Percentiles rank a stretch among this genome's conserved stretches.
These are phyloP conservation scores for Hymenochirus boettgeri DNA, from an alignment of 2,113 vertebrate species.

Conservation along the genomic window DNA sequence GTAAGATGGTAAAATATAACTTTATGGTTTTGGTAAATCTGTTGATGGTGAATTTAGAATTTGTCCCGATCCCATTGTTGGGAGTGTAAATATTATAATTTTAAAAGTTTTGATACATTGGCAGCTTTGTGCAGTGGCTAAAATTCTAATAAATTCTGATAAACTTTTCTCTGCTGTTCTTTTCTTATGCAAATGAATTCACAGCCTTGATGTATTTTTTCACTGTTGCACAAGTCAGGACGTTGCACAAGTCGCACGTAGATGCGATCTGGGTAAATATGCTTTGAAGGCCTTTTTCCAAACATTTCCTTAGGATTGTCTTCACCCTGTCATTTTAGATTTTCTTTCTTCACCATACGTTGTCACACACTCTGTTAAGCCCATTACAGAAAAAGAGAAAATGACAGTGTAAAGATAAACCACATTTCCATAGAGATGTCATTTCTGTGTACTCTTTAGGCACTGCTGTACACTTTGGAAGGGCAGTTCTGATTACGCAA, in stretches of 20 bases:
- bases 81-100: too few species aligned
- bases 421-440: background rate
- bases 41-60: too few species aligned
- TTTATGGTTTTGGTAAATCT: too few species aligned
- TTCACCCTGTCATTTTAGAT: constrained; percentile 21
- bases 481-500: background rate
- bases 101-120: background rate
- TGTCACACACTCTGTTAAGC: background rate
- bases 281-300: constrained; percentile 17
- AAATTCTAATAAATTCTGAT: background rate
- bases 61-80: too few species aligned
- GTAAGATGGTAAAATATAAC: too few species aligned
- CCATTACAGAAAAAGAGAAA: constrained; percentile 12
- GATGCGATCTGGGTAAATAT: constrained; percentile 26
- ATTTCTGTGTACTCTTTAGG: background rate
- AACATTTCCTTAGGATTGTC: constrained; percentile 5
- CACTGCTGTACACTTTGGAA: background rate
- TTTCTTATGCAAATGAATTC: background rate
- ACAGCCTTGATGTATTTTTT: background rate
- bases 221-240: constrained; percentile 13
- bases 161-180: background rate
- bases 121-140: background rate
- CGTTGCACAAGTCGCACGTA: too few species aligned
- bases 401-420: constrained; percentile 18
- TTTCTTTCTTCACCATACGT: constrained; percentile 13